Evolutionary conservation across 1,140 invertebrate genomes (phyloP), one percentile per base, ranked within the genome.

Genomic region (Heliconius eleuchia): DNA sequence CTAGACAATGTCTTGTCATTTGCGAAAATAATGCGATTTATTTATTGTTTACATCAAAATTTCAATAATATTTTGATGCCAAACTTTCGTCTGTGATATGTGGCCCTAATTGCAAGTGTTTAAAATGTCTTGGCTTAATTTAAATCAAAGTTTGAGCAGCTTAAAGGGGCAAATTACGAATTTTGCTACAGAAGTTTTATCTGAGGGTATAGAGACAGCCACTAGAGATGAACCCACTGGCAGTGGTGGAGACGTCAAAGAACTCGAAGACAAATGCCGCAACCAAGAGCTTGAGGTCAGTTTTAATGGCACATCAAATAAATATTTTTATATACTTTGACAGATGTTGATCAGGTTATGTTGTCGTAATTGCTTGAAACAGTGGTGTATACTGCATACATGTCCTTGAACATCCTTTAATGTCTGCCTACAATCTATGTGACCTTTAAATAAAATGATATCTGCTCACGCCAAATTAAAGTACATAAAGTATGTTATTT

Each of bases 91-190:
- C 71, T 83, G 86, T 92, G 89, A 90, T 93, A 90, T 91, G 90
- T 89, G 84, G 87, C 55, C 74, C 75, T 79, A 77, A 76, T 80
- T 82, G 76, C 27, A 72, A 57, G 71, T 73, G 70, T 74, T 76
- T 55, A 96, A 95, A 94, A 97, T 97, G 96, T 96, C 97, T 93
- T 97, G 97, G 97, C 95, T 97, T 79, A 97, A 97, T 87, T 95
- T 96, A 73, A 96, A 96, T 86, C 96, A 97, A 84, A 97, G 96
- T 92, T 95, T 97, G 80, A 96, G 95, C 88, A 96, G 95, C 95
- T 93, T 97, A 83, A 97, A 97, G 90, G 97, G 97, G 85, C 97
- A 97, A 92, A 96, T 97, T 81, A 96, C 96, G 16, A 97, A 95
- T 92, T 96, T 97, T 86, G 97, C 97, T 79, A 96, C 96, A 85